Evolutionary conservation across 2,113 vertebrate genomes (phyloP), one percentile per base, ranked within the genome.

Genomic region (Marmota monax): DNA sequence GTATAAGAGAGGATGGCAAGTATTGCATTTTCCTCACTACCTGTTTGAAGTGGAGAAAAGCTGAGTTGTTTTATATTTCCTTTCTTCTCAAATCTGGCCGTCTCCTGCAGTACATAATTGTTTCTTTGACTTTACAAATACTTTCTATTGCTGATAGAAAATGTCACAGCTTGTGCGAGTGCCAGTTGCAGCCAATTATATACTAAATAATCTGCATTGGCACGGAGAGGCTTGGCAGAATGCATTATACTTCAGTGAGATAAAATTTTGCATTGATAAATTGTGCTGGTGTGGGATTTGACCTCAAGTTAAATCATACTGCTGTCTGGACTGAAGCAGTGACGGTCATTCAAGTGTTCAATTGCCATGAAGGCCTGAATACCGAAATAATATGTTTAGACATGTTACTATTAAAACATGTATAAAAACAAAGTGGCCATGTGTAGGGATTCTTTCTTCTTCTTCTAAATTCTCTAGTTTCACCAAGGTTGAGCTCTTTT

Each of bases 381-480:
- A 86, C 27, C n/a, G 17, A 39, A 73, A 34, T 63, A 48, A 32
- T 22, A 42, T 42, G 78, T 84, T 58, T 37, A 48, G 27, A 34
- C 22, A 73, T 58, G 34, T 63, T 58, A 82, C 34, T 53, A 8
- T 45, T 56, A 90, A 25, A 84, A 4, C 34, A 37, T 37, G 56
- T 32, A 22, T 72, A 56, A 69, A 61, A 87, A 48, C 16, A 20
- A 25, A 79, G 42, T 42, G 65, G 3, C 53, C 45, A 18, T 0
- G 1, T 39, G 72, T 29, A 73, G 29, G 23, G 1, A 18, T 69
- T 69, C 22, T 27, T 32, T 90, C 78, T 90, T 94, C 92, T 39
- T 34, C 87, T 84, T 94, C 20, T 22, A 84, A 90, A 93, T 90
- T 80, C 37, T 89, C 13, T 92, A 84, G 42, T 88, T 95, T 87